These are phyloP conservation scores for Synanthedon andrenaeformis DNA, from an alignment of 2,888 invertebrate genomes.

Conservation along the genomic window DNA sequence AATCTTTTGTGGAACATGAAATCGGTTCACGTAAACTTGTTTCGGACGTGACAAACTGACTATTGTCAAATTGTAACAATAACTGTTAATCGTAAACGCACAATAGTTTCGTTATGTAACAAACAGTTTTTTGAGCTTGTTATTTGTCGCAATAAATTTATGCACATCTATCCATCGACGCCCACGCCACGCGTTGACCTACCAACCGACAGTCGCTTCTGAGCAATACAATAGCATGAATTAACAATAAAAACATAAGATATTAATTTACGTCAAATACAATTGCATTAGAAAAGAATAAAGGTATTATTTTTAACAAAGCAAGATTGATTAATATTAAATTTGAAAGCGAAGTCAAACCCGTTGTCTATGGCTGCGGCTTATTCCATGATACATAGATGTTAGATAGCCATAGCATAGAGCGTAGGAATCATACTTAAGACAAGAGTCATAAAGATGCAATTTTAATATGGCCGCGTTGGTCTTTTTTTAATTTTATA, in stretches of 20 bases:
- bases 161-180: conserved; percentile 24
- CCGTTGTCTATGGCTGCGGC: no score
- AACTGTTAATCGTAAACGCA: not conserved
- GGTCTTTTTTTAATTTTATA: no score
- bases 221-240: not conserved
- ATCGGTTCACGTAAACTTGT: not conserved
- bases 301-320: not conserved
- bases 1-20: no score
- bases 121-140: not conserved
- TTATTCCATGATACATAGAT: no score
- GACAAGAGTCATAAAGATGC: no score
- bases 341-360: not conserved
- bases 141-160: conserved; percentile 26
- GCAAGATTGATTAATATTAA: not conserved
- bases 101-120: not conserved
- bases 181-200: conserved; percentile 6
- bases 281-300: not conserved
- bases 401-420: no score
- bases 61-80: not conserved
- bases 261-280: not conserved
- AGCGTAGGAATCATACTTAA: not conserved
- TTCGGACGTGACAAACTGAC: not conserved
- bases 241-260: not conserved
- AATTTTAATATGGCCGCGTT: no score
- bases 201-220: not conserved